Evolutionary conservation across 2,888 invertebrate species (phyloP), one percentile per base, ranked within the genome.

Genomic region (Xestia xanthographa): DNA sequence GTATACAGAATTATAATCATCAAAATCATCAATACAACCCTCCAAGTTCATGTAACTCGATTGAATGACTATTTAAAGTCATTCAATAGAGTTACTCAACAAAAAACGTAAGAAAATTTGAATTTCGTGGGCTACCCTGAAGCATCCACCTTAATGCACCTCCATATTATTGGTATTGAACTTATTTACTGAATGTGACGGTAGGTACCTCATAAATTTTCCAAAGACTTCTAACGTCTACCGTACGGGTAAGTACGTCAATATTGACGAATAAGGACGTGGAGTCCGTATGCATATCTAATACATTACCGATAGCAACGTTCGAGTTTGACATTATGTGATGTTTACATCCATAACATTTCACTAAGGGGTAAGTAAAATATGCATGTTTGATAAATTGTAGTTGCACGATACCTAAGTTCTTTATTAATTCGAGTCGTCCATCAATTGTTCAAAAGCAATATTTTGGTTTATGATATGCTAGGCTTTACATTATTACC

Each of bases 251-350:
- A 26, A 22, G 22, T 48, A 26, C 9, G 34, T 60, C 26, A 48
- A 48, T 73, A 60, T 41, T 41, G n/a, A 1, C 50, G 14, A 38
- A 75, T 26, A 50, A 43, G 34, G 29, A 22, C 29, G 29, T 45
- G 34, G 11, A 41, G 12, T 41, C 48, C 29, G 17, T 60, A 29
- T 60, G 26, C 11, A 62, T 60, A 50, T n/a, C 8, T 43, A n/a
- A 62, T 60, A 72, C 20, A n/a, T 50, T 74, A 50, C 14, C 34
- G 17, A 22, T 20, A 50, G 9, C 9, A 41, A 62, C 22, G 29
- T 63, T 75, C 22, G n/a, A 41, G 6, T 62, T 50, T 26, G 70
- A 45, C 69, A 68, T 34, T n/a, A n/a, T n/a, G n/a, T n/a, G n/a
- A n/a, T n/a, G n/a, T n/a, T n/a, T n/a, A n/a, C n/a, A n/a, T n/a